These are phyloP conservation scores for Porites divaricata DNA, from an alignment of 92 coral and sea anemone species.

Conservation along the genomic window DNA sequence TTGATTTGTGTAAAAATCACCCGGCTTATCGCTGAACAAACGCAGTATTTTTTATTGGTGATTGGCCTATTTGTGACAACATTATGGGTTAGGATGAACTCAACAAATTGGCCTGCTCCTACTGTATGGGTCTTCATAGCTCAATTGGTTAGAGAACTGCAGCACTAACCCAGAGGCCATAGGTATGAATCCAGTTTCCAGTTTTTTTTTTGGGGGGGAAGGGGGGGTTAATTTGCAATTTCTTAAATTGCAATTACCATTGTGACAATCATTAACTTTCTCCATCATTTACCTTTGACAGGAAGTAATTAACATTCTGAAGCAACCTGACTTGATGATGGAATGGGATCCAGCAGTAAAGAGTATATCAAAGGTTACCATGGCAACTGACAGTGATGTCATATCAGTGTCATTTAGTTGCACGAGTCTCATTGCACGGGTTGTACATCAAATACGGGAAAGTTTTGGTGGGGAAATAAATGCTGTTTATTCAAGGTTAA, in stretches of 20 bases:
- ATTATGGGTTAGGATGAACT: no score
- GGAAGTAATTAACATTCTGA: conserved; percentile 75
- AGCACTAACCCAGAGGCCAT: no score
- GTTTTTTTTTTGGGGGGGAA: background rate
- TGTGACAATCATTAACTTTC: background rate
- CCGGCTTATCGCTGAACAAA: no score
- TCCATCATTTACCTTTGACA: conserved; percentile 8
- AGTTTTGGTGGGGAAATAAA: conserved; percentile 45
- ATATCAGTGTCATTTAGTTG: conserved; percentile 64
- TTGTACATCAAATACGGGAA: conserved; percentile 16
- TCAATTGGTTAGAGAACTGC: no score
- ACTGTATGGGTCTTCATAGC: no score
- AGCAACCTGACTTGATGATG: conserved; percentile 56
- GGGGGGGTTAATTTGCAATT: no score
- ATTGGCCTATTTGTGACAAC: no score
- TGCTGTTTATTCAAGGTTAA: conserved; percentile 68
- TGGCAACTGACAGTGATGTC: conserved; percentile 72
- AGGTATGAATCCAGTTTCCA: no score
- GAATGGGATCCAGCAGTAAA: conserved; percentile 84
- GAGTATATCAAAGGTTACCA: conserved; percentile 62
- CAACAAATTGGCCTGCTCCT: no score
- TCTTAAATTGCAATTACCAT: no score
- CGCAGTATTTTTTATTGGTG: no score
- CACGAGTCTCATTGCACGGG: conserved; percentile 25
- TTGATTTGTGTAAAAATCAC: no score